phyloP scores from a whole-genome alignment of 2,797 vertebrate species.

The Tolypeutes matacus region DNA sequence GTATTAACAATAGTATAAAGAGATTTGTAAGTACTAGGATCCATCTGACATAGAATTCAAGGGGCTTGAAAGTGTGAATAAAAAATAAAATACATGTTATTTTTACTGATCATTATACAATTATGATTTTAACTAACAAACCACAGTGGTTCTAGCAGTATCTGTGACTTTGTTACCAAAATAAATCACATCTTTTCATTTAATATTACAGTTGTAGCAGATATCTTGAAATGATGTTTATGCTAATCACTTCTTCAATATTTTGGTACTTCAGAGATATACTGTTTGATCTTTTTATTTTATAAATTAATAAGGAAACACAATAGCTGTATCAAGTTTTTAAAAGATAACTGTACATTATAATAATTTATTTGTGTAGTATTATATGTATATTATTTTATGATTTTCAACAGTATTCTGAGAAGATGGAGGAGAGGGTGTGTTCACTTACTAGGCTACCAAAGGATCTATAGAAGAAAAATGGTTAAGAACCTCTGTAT shows the following conservation, averaged over 20 bases:
- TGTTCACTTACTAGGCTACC: neutral
- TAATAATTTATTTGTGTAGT: neutral
- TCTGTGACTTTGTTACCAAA: neutral
- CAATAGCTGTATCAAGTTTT: neutral
- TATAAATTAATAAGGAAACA: neutral
- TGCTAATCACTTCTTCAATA: conserved; percentile 2
- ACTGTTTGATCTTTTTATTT: neutral
- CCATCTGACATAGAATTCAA: conserved; percentile 26
- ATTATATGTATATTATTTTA: neutral
- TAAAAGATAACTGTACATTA: neutral
- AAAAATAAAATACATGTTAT: conserved; percentile 6
- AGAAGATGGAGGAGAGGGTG: neutral
- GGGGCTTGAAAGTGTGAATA: neutral
- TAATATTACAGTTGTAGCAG: neutral
- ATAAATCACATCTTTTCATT: conserved; percentile 31
- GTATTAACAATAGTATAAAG: neutral
- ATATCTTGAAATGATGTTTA: neutral
- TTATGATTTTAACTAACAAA: neutral
- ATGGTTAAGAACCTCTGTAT: neutral
- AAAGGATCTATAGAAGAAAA: neutral
- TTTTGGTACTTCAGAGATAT: neutral
- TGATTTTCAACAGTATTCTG: neutral
- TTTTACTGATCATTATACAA: neutral
- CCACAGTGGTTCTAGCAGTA: neutral
- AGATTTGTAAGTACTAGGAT: neutral